Conservation (phyloP, 2,797 vertebrate genomes). For the Sparus aurata region DNA sequence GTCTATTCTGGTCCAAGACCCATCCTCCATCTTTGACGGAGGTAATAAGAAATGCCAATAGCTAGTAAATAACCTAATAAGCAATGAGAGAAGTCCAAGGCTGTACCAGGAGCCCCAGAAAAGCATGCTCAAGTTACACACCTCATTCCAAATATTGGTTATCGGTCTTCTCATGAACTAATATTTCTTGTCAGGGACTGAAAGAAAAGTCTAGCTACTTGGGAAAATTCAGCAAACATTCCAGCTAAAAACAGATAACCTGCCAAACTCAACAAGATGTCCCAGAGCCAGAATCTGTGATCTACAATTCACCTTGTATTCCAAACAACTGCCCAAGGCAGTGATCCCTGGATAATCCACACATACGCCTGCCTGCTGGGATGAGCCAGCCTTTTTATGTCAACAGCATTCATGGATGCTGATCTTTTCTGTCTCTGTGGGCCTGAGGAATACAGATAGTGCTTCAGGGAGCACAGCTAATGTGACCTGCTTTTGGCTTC, state of each 20-base stretch:
- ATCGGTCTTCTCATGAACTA: not conserved
- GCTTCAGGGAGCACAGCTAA: constrained; percentile 19
- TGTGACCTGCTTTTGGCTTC: constrained; percentile 36
- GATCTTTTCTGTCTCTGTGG: constrained; percentile 51
- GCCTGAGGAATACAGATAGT: constrained; percentile 52
- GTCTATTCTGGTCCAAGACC: too few relatives aligned
- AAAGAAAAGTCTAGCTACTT: not conserved
- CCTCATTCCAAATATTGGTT: not conserved
- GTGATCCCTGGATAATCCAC: constrained; percentile 71
- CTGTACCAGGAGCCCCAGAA: not conserved
- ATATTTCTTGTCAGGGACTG: not conserved
- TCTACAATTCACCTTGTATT: constrained; percentile 53
- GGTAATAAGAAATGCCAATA: not conserved
- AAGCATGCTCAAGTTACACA: not conserved
- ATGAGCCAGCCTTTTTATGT: constrained; percentile 66
- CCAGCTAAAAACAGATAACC: constrained; percentile 4
- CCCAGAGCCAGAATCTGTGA: constrained; percentile 44
- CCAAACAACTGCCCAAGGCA: constrained; percentile 59
- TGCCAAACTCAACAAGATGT: constrained; percentile 36
- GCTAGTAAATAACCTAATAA: not conserved
- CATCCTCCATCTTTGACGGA: too few relatives aligned
- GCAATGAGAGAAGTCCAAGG: not conserved
- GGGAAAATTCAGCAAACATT: constrained; percentile 8
- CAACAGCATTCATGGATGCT: constrained; percentile 59
- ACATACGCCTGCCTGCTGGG: constrained; percentile 50